Percentiles rank a stretch among this genome's conserved stretches.
phyloP scores from a whole-genome alignment of 2,113 vertebrate genomes.

The Antennarius striatus region DNA sequence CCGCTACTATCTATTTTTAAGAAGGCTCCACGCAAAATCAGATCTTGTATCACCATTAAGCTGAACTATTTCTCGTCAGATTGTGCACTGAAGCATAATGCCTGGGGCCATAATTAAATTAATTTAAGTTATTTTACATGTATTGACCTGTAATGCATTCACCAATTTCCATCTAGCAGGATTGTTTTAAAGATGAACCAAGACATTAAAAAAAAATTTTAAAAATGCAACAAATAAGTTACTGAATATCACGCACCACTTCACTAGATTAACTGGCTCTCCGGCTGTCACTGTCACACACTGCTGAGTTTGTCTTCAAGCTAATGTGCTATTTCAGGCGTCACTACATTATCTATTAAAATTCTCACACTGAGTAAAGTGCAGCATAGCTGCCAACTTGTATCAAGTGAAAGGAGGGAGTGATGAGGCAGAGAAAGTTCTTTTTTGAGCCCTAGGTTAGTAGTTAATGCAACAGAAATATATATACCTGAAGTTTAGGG shows the following conservation, averaged over 20 bases:
- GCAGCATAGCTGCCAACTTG: slow-evolving; percentile 19
- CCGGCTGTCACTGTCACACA: slow-evolving; percentile 21
- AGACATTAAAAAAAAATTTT: background rate
- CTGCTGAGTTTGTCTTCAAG: slow-evolving; percentile 26
- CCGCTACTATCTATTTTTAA: too few relatives aligned
- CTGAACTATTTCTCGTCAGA: background rate
- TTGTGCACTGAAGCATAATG: background rate
- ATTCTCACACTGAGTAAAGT: slow-evolving; percentile 18
- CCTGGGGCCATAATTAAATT: too few relatives aligned
- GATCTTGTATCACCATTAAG: background rate
- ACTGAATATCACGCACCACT: slow-evolving; percentile 21
- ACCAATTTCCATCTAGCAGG: background rate
- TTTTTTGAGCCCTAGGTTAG: background rate
- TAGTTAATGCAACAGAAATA: slow-evolving; percentile 3
- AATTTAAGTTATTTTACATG: too few relatives aligned
- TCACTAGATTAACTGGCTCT: background rate
- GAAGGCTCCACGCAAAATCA: too few relatives aligned
- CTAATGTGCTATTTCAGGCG: slow-evolving; percentile 33
- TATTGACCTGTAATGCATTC: background rate
- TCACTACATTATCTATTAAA: slow-evolving; percentile 45
- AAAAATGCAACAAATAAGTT: background rate
- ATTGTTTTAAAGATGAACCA: too few relatives aligned
- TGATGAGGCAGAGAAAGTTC: slow-evolving; percentile 12
- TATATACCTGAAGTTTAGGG: background rate
- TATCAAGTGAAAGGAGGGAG: slow-evolving; percentile 13